Conservation (phyloP, 1,140 invertebrate species). For the Drosophila melanica region DNA sequence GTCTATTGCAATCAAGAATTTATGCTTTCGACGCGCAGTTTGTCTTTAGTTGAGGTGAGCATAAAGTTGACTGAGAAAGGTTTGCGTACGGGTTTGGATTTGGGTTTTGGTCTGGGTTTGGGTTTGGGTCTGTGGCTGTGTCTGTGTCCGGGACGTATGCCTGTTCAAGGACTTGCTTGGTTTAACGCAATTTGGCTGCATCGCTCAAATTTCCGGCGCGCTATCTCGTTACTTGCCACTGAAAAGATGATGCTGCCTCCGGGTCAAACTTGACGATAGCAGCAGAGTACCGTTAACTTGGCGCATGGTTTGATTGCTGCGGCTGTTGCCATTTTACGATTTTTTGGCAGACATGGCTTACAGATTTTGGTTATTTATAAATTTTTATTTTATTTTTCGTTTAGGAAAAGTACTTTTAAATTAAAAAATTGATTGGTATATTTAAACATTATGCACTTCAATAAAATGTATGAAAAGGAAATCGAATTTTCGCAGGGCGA, state of each 20-base stretch:
- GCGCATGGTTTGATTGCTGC: conserved; percentile 15
- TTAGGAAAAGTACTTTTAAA: too few species aligned
- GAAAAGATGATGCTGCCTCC: conserved; percentile 15
- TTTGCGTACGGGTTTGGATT: conserved; percentile 1
- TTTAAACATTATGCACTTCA: too few species aligned
- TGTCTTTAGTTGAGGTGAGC: conserved; percentile 49
- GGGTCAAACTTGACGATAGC: conserved; percentile 31
- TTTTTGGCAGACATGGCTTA: not conserved
- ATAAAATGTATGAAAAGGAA: too few species aligned
- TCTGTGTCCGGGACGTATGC: not conserved
- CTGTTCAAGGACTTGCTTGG: conserved; percentile 55
- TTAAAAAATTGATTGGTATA: too few species aligned
- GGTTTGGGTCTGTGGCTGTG: conserved; percentile 16
- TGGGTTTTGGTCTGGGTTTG: conserved; percentile 20
- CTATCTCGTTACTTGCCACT: conserved; percentile 58
- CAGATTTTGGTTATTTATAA: not conserved
- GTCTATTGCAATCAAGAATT: conserved; percentile 80
- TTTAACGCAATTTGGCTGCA: conserved; percentile 80
- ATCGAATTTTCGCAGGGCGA: too few species aligned
- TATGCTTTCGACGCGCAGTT: conserved; percentile 71
- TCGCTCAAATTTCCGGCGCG: conserved; percentile 72
- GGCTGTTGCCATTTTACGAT: not conserved
- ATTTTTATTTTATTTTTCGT: not conserved
- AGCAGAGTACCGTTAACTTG: not conserved
- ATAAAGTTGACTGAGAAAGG: conserved; percentile 7